Base-by-base conservation (phyloP, 2,888 invertebrate species). In the Macaria liturata region DNA sequence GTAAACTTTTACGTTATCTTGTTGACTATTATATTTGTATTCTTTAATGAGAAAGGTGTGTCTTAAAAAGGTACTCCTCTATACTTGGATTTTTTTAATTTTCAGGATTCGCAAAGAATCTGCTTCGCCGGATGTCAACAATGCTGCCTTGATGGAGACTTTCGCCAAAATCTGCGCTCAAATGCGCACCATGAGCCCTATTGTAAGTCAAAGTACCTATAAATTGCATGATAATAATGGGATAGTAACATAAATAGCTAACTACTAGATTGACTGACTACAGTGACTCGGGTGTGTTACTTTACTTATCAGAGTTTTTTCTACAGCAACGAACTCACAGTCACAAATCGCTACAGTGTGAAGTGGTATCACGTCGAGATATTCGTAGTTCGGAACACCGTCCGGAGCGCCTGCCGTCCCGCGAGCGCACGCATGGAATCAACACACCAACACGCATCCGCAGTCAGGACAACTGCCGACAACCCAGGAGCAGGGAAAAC, bases 321-420 rank as follows among this genome's bases (percentile, higher is more conserved):
- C 47, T 9, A 20, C 70, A 88, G 90, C 68, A 73, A 9, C 81
- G 83, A 40, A 76, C 80, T n/a, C 82, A 81, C 20, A 91, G 91
- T 49, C 86, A 91, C 67, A 90, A 90, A 69, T 91, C 91, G 2
- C 67, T 91, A 32, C 89, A 91, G 70, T 89, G 88, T 61, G 87
- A 89, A 71, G 85, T 78, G 3, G 32, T 65, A 9, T 57, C 81
- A 0, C 74, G 63, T 49, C 71, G 67, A 4, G 79, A 80, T 4
- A 44, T 70, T 0, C 72, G 74, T 61, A 76, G 82, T 4, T 62
- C 63, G 0, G 82, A 83, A 4, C 74, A 75, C 1, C 78, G 72
- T 4, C 83, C 83, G 8, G 75, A 74, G 1, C 73, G 75, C 9
- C 62, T 76, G 20, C 65, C 59, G 3, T 77, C 73, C 54, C 70